phyloP scores from a whole-genome alignment of 2,113 vertebrate genomes.

The Tyrannus savana region DNA sequence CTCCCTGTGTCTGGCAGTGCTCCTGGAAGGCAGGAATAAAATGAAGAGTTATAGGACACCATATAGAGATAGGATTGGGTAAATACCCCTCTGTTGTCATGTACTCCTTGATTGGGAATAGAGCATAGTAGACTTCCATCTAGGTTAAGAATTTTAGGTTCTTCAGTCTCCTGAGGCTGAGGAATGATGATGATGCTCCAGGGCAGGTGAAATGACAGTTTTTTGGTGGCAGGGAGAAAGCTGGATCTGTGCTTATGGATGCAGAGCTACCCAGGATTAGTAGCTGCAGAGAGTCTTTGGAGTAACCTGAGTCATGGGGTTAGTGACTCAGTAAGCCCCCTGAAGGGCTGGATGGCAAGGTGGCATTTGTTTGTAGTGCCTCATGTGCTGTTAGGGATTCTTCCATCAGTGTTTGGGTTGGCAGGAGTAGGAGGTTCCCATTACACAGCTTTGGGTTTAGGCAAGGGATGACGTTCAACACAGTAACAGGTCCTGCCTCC shows the following conservation, averaged over 20 bases:
- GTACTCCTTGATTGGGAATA: neutral
- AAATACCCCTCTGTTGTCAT: neutral
- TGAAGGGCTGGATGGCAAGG: neutral
- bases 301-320: neutral
- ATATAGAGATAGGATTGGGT: fast-evolving
- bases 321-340: neutral
- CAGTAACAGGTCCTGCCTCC: neutral
- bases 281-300: neutral
- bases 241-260: too few species aligned
- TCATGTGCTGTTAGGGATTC: fast-evolving
- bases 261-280: neutral
- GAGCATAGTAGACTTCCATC: neutral
- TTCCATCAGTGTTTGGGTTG: neutral
- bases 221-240: neutral
- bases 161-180: neutral
- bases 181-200: neutral
- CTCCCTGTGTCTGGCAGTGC: neutral
- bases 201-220: neutral
- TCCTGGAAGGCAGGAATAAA: neutral
- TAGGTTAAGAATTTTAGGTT: neutral
- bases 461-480: neutral
- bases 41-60: neutral
- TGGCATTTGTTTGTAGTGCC: neutral
- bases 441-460: neutral
- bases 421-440: fast-evolving